These are phyloP conservation scores for Apeira syringaria DNA, from an alignment of 2,888 invertebrate species.

Conservation along the genomic window DNA sequence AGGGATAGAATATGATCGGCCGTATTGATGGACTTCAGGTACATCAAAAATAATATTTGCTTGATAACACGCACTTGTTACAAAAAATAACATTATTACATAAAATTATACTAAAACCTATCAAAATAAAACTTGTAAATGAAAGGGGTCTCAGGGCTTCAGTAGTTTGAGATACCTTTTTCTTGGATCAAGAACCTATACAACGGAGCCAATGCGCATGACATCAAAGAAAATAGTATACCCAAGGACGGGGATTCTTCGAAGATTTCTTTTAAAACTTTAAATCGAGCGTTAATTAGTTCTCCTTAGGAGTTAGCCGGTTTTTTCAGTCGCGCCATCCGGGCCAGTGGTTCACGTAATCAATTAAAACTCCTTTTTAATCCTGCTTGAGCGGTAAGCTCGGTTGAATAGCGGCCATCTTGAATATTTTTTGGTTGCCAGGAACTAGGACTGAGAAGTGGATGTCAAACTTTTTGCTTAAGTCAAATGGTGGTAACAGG, in stretches of 20 bases:
- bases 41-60: too few relatives aligned
- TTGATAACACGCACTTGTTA: too few relatives aligned
- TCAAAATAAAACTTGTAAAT: too few relatives aligned
- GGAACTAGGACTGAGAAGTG: neutral
- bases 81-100: too few relatives aligned
- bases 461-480: neutral
- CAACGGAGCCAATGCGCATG: constrained; percentile 16
- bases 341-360: constrained; percentile 46
- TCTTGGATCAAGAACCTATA: neutral
- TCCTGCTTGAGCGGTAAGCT: constrained; percentile 31
- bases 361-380: constrained; percentile 54
- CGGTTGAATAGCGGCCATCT: constrained; percentile 33
- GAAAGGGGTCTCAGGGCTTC: too few relatives aligned
- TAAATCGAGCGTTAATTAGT: constrained; percentile 58
- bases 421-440: constrained; percentile 24
- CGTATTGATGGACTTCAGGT: too few relatives aligned
- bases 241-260: constrained; percentile 37
- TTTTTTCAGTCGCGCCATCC: constrained; percentile 32
- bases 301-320: constrained; percentile 42
- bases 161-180: too few relatives aligned
- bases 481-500: too few relatives aligned
- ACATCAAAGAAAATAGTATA: constrained; percentile 20
- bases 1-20: too few relatives aligned
- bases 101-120: too few relatives aligned
- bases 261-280: constrained; percentile 51